These are phyloP conservation scores for Epinephelus awoara DNA, from an alignment of 2,797 vertebrate species.

Conservation along the genomic window DNA sequence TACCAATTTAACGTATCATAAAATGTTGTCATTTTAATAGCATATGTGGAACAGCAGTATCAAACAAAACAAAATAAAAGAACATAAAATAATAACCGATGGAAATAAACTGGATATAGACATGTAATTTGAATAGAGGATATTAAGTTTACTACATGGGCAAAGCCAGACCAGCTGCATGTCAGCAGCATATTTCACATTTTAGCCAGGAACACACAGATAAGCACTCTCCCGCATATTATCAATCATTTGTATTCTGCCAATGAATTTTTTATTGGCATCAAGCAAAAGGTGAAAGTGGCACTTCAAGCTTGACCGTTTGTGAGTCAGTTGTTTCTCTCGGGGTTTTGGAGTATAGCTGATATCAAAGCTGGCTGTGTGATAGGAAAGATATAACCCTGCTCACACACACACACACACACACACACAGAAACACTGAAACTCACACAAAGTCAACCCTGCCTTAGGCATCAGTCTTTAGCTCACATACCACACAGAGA, in stretches of 20 bases:
- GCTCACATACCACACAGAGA: constrained; percentile 27
- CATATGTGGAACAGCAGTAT: no score
- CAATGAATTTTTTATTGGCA: constrained; percentile 32
- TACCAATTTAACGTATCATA: no score
- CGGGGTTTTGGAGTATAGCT: constrained; percentile 29
- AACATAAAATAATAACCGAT: background rate
- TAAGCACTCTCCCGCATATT: background rate
- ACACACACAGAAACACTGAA: constrained; percentile 3
- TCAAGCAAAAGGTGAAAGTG: constrained; percentile 38
- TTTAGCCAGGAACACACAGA: constrained; percentile 1
- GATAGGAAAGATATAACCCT: constrained; percentile 24
- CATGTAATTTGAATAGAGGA: background rate
- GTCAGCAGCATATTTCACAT: background rate
- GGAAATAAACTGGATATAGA: background rate
- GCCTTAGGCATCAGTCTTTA: constrained; percentile 36
- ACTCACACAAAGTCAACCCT: constrained; percentile 16
- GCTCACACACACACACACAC: constrained; percentile 6
- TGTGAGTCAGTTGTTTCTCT: constrained; percentile 22
- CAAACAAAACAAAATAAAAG: no score
- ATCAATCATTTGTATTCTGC: constrained; percentile 37
- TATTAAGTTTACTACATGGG: background rate
- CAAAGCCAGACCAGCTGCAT: background rate
- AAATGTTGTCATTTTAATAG: no score
- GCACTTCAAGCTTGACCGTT: constrained; percentile 19
- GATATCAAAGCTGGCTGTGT: constrained; percentile 46